Conservation (phyloP, 2,113 vertebrate species). For the Sitta europaea region DNA sequence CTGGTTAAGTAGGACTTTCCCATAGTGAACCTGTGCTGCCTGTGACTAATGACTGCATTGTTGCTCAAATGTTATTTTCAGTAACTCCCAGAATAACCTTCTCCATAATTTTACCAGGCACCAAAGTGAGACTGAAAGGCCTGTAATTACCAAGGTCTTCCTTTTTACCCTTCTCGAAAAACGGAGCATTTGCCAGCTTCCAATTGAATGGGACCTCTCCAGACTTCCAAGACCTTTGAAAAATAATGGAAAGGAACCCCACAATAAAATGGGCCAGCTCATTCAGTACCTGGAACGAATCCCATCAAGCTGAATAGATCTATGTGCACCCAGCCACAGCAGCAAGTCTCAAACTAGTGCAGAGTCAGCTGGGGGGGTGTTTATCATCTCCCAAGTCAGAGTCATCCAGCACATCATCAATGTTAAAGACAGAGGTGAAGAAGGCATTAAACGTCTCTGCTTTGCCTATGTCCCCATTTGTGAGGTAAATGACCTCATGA, state of each 20-base stretch:
- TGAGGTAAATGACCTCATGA: background rate
- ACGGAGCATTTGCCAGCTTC: background rate
- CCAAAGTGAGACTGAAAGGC: background rate
- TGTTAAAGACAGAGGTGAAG: background rate
- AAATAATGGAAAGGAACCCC: background rate
- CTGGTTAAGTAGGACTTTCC: background rate
- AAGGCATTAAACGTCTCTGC: background rate
- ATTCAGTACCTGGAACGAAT: background rate
- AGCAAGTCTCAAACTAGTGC: background rate
- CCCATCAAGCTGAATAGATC: background rate
- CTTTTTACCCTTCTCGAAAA: background rate
- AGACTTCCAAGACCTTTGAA: background rate
- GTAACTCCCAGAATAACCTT: background rate
- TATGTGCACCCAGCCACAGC: background rate
- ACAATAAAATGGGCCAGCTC: background rate
- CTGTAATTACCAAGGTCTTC: background rate
- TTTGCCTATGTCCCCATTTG: background rate
- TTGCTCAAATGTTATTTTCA: background rate
- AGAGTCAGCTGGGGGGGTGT: background rate
- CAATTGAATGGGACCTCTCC: background rate
- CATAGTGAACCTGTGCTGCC: background rate
- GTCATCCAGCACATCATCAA: background rate
- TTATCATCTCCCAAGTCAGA: background rate
- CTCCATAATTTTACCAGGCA: background rate
- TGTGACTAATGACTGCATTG: background rate